A percentile compares a stretch with the other conserved stretches of the same genome.
Evolutionary conservation across 2,888 invertebrate species (phyloP).

Genomic region (Pemphredon lugubris): DNA sequence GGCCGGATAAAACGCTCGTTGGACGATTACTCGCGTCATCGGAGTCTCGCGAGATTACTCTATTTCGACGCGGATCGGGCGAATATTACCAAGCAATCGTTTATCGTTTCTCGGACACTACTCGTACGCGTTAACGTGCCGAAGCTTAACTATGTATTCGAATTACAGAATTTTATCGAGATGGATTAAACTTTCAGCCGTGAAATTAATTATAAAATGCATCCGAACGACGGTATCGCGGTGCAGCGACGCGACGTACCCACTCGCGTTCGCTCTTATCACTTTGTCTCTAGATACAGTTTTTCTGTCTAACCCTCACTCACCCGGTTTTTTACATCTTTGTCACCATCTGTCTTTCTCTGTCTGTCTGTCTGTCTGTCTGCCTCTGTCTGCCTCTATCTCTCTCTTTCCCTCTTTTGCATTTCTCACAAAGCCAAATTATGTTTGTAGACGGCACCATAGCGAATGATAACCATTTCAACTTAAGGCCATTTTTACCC

Average conservation of each 20-base stretch:
- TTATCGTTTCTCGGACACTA: too few species aligned
- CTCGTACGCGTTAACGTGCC: too few species aligned
- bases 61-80: too few species aligned
- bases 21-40: too few species aligned
- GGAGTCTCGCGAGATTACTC: too few species aligned
- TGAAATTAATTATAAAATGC: background rate
- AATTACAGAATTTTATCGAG: too few species aligned
- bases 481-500: slow-evolving; percentile 9
- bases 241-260: slow-evolving; percentile 8
- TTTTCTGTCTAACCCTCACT: slow-evolving; percentile 12
- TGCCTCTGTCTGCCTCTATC: slow-evolving; percentile 15
- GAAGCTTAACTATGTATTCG: too few species aligned
- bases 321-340: slow-evolving; percentile 19
- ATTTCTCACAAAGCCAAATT: slow-evolving; percentile 10
- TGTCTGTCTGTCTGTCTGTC: slow-evolving; percentile 5
- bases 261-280: slow-evolving; percentile 2
- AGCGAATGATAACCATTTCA: slow-evolving; percentile 11
- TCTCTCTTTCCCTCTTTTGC: slow-evolving; percentile 6
- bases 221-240: background rate
- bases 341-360: slow-evolving; percentile 14
- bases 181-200: too few species aligned
- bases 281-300: background rate
- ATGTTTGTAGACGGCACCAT: slow-evolving; percentile 21
- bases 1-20: too few species aligned
- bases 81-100: too few species aligned